Percentiles rank a stretch among this genome's conserved stretches.
Evolutionary conservation across 2,888 invertebrate species (phyloP).

Genomic region (Smittia aterrima): DNA sequence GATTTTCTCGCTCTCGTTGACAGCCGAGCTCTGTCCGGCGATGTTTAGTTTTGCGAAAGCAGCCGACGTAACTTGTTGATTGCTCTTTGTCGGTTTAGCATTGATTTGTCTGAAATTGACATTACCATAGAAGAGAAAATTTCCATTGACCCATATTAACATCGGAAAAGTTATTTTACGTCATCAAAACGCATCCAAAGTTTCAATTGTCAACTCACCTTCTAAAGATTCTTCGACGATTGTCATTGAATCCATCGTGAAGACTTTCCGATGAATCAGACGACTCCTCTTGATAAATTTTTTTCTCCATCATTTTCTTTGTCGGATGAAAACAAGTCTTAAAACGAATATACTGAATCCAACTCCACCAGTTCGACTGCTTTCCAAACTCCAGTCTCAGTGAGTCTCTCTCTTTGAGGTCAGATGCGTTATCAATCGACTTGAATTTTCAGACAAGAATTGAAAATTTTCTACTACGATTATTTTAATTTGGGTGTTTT

Average conservation of each 20-base stretch:
- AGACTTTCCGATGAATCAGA: not conserved
- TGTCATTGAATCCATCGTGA: constrained; percentile 11
- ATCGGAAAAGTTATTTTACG: not conserved
- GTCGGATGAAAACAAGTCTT: constrained; percentile 1
- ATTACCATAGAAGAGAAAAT: constrained; percentile 42
- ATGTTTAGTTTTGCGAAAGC: constrained; percentile 39
- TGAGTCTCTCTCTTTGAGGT: not conserved
- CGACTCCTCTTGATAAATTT: constrained; percentile 3
- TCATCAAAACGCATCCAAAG: not conserved
- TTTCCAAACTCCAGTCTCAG: not conserved
- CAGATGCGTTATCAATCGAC: not conserved
- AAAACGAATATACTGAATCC: not conserved
- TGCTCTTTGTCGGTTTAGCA: constrained; percentile 45
- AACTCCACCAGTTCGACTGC: not conserved
- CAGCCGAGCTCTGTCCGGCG: not conserved
- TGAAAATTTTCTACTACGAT: not conserved
- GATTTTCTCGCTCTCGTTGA: constrained; percentile 63
- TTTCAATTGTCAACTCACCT: not conserved
- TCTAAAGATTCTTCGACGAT: constrained; percentile 23
- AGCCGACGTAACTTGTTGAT: constrained; percentile 48
- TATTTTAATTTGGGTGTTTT: not conserved
- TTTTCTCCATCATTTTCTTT: not conserved
- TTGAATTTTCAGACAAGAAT: not conserved
- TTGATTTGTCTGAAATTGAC: constrained; percentile 43
- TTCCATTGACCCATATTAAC: constrained; percentile 30